Conservation (phyloP, 2,113 vertebrate genomes). For the Telmatochromis brachygnathus region DNA sequence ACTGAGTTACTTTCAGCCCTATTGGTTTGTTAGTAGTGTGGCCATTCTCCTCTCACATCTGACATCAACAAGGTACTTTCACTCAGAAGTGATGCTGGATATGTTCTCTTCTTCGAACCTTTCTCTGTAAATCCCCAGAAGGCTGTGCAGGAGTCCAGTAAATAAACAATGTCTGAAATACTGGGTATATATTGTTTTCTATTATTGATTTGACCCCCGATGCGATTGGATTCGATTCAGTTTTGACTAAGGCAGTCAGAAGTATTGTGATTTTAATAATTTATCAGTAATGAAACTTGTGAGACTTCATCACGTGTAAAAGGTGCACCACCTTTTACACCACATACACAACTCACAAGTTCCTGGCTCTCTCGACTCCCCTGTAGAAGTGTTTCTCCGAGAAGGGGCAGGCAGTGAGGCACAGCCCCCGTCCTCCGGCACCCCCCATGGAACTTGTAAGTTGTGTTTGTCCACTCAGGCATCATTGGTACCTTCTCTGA, state of each 20-base stretch:
- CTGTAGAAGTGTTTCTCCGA: neutral
- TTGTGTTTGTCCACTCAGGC: neutral
- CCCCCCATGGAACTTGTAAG: neutral
- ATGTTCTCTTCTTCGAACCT: neutral
- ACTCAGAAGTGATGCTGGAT: neutral
- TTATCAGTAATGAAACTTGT: neutral
- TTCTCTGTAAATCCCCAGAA: neutral
- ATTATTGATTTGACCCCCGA: neutral
- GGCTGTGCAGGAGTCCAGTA: neutral
- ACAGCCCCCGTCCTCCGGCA: accelerated
- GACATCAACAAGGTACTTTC: neutral
- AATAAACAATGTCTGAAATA: neutral
- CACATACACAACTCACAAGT: neutral
- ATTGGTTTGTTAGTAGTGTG: accelerated
- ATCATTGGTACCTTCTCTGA: neutral
- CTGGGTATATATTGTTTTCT: neutral
- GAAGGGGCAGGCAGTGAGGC: neutral
- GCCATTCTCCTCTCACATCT: neutral
- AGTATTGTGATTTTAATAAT: accelerated
- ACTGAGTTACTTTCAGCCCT: neutral
- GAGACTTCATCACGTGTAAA: accelerated
- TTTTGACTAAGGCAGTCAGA: neutral
- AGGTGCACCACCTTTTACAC: neutral
- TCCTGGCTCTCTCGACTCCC: neutral
- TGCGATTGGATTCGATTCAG: neutral